Base-by-base conservation (phyloP, 2,113 vertebrate genomes). In the Lepus timidus region DNA sequence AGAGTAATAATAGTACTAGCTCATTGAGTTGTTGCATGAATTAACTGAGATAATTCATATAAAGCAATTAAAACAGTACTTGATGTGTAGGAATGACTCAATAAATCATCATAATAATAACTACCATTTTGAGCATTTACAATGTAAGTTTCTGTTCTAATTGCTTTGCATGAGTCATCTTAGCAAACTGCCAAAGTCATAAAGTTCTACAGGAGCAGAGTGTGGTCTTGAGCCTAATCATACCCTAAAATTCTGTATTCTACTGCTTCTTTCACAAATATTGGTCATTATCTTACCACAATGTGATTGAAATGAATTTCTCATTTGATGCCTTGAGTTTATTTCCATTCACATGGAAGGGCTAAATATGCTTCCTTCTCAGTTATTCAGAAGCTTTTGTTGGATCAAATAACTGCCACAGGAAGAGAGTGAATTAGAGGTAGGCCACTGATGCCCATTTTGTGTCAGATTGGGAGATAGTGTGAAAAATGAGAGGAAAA, bases 21-120 rank as follows among this genome's bases (percentile, higher is more conserved):
- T 90, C 64, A 91, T 44, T 87, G 52, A 85, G n/a, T 82, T 71
- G 16, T 36, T 44, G 44, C 44, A 17, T 39, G 5, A 9, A 61
- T 83, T 74, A 79, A 70, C 39, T 71, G 31, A 85, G 9, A 88
- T 61, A 97, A 86, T 52, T 87, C 25, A 68, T 27, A 13, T 31
- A 84, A 78, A 88, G 13, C 55, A 62, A 85, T 80, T 74, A 81
- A 27, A 91, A 83, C 25, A 71, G 16, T 39, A 68, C 55, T 89
- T 80, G 61, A 17, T 58, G 13, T 65, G 31, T 44, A 95, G 27
- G 52, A 80, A 75, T 19, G 49, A 36, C n/a, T 96, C 55, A 49
- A n/a, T 81, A 62, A 85, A 25, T 68, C 73, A 11, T 31, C 80
- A 55, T 9, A 95, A 9, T 36, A 84, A 31, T 67, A 90, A 10